Conservation (phyloP, 2,113 vertebrate species). For the Trachemys scripta region DNA sequence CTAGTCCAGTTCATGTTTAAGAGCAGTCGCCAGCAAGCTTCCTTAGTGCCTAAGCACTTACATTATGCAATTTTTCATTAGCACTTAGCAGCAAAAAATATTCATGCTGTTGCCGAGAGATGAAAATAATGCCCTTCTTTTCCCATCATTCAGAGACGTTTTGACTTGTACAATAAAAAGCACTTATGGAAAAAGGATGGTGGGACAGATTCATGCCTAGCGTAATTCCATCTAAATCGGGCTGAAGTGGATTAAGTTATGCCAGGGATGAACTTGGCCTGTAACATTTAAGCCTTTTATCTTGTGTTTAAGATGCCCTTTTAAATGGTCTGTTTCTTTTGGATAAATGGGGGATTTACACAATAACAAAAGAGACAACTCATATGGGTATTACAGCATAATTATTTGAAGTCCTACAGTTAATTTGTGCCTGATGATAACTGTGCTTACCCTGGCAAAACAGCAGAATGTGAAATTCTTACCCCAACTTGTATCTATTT, state of each 20-base stretch:
- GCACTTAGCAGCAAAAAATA: background rate
- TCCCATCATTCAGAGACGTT: background rate
- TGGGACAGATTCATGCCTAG: background rate
- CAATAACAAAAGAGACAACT: background rate
- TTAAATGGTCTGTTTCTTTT: background rate
- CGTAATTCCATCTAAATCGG: background rate
- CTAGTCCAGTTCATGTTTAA: background rate
- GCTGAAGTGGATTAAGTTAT: background rate
- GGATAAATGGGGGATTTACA: background rate
- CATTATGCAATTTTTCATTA: background rate
- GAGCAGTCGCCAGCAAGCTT: background rate
- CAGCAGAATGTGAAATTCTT: background rate
- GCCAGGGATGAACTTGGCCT: background rate
- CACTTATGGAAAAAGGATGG: background rate
- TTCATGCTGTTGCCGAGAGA: background rate
- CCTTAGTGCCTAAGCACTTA: background rate
- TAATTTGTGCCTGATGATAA: background rate
- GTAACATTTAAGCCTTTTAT: background rate
- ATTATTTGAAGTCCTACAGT: background rate
- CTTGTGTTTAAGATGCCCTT: background rate
- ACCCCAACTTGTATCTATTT: rapidly evolving
- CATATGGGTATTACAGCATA: background rate
- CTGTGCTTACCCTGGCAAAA: background rate
- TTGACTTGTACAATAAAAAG: background rate
- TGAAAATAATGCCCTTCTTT: background rate